A percentile compares a stretch with the other conserved stretches of the same genome.
phyloP scores from a whole-genome alignment of 2,113 vertebrate genomes.

The Grammomys dolichurus region DNA sequence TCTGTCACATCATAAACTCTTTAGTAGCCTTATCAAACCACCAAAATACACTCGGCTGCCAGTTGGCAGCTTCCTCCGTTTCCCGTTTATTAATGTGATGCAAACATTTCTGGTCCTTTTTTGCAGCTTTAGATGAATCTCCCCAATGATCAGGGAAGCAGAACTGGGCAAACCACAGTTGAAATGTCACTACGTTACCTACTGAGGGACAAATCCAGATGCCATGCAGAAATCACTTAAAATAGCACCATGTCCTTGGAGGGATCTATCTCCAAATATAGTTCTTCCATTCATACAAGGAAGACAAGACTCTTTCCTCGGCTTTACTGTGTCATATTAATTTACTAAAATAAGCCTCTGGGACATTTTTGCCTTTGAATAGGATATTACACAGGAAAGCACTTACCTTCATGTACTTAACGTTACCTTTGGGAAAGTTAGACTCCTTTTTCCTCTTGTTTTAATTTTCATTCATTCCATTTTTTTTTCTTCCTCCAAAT shows the following conservation, averaged over 20 bases:
- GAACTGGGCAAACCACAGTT: slow-evolving; percentile 83
- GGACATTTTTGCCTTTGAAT: slow-evolving; percentile 82
- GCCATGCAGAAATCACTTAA: slow-evolving; percentile 81
- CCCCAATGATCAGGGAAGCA: slow-evolving; percentile 87
- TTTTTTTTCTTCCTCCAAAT: slow-evolving; percentile 68
- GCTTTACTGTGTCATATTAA: slow-evolving; percentile 82
- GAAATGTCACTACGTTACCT: slow-evolving; percentile 82
- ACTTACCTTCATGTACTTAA: slow-evolving; percentile 84
- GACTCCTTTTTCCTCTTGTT: slow-evolving; percentile 32
- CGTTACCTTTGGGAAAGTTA: slow-evolving; percentile 84
- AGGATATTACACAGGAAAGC: slow-evolving; percentile 80
- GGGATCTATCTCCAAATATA: slow-evolving; percentile 81
- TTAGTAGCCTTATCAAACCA: slow-evolving; percentile 94
- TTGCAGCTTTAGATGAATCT: slow-evolving; percentile 87
- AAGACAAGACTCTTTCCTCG: slow-evolving; percentile 80
- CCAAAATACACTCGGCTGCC: slow-evolving; percentile 90
- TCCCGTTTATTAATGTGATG: slow-evolving; percentile 89
- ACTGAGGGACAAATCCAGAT: slow-evolving; percentile 80
- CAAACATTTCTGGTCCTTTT: slow-evolving; percentile 88
- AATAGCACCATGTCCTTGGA: slow-evolving; percentile 84
- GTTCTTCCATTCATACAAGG: slow-evolving; percentile 82
- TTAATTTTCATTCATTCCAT: slow-evolving; percentile 48
- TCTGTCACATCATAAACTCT: slow-evolving; percentile 97
- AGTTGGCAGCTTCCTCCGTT: slow-evolving; percentile 89
- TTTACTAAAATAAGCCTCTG: slow-evolving; percentile 86